A percentile compares a stretch with the other conserved stretches of the same genome.
Conservation (phyloP, 2,797 vertebrate genomes). For the Falco biarmicus region DNA sequence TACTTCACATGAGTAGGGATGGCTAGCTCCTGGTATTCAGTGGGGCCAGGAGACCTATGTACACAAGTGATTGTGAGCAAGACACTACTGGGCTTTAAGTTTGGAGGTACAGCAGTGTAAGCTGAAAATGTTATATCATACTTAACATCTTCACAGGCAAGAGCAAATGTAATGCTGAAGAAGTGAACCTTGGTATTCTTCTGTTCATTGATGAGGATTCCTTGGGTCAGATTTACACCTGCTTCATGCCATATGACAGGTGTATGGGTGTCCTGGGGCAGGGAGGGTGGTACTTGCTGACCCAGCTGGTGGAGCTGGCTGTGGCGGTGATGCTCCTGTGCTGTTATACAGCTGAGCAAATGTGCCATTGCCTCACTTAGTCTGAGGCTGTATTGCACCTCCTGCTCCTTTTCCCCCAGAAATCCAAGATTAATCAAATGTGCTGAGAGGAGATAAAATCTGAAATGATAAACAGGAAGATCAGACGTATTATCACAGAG, state of each 20-base stretch:
- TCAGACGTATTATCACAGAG: neutral
- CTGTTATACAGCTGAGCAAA: neutral
- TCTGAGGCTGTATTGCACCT: neutral
- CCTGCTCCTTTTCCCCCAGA: conserved; percentile 3
- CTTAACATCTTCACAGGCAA: neutral
- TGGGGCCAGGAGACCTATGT: neutral
- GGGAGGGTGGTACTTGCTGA: neutral
- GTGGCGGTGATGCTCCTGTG: neutral
- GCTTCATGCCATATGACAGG: neutral
- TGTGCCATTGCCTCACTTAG: neutral
- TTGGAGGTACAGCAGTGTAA: neutral
- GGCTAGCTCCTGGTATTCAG: neutral
- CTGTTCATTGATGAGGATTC: neutral
- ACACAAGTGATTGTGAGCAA: neutral
- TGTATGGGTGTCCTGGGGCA: neutral
- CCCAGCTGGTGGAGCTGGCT: neutral
- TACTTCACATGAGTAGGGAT: neutral
- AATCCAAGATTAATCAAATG: neutral
- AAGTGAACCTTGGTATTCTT: neutral
- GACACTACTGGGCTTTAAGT: neutral
- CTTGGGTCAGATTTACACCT: neutral
- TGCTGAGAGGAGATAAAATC: conserved; percentile 18
- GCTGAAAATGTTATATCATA: neutral
- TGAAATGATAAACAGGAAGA: neutral
- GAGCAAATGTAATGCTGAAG: neutral